Conservation (phyloP, 2,888 invertebrate species). For the Leptopilina myrica region DNA sequence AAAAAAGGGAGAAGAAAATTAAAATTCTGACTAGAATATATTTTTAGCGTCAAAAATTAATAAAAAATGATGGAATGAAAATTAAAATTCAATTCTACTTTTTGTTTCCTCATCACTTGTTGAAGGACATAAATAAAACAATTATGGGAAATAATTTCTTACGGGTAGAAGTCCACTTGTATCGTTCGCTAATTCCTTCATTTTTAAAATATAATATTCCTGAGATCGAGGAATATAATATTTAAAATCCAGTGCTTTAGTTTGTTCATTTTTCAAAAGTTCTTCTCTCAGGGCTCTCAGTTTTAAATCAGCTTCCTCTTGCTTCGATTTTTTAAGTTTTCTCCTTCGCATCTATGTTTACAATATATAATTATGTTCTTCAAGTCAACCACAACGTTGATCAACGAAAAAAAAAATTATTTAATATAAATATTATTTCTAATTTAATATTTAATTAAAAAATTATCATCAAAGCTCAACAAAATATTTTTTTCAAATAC, state of each 20-base stretch:
- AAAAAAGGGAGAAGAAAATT: slow-evolving; percentile 24
- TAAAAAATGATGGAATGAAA: too few relatives aligned
- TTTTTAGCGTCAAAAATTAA: too few relatives aligned
- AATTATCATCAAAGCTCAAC: too few relatives aligned
- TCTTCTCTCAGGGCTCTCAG: slow-evolving; percentile 45
- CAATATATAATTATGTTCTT: too few relatives aligned
- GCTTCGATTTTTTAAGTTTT: slow-evolving; percentile 56
- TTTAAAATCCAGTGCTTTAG: slow-evolving; percentile 48
- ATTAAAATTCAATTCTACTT: too few relatives aligned
- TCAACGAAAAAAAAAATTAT: too few relatives aligned
- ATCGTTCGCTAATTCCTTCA: slow-evolving; percentile 62
- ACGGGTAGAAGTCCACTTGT: slow-evolving; percentile 64
- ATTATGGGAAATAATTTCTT: slow-evolving; percentile 40
- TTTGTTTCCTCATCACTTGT: too few relatives aligned
- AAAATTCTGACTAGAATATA: too few relatives aligned
- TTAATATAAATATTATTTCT: too few relatives aligned
- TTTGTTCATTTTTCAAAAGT: slow-evolving; percentile 44
- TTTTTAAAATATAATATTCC: slow-evolving; percentile 58
- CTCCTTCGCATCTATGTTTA: slow-evolving; percentile 49
- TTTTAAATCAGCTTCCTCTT: slow-evolving; percentile 45
- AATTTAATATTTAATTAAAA: too few relatives aligned
- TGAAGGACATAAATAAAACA: neutral
- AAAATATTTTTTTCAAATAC: too few relatives aligned
- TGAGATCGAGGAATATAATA: slow-evolving; percentile 55
- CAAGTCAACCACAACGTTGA: too few relatives aligned